phyloP scores from a whole-genome alignment of 2,797 vertebrate genomes.

The Acipenser oxyrinchus region DNA sequence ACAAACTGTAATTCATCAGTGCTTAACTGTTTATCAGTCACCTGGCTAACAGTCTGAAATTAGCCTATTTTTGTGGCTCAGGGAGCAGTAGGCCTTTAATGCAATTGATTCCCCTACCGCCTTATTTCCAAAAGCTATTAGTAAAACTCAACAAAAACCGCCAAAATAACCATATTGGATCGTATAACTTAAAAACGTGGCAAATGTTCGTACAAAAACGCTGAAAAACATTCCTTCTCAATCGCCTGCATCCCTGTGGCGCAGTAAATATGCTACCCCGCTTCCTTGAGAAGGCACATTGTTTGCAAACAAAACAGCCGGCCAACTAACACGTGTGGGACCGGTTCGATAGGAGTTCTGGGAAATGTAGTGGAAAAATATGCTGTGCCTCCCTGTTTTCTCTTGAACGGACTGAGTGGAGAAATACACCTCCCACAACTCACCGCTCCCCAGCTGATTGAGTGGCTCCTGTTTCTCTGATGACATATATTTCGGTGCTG shows the following conservation, averaged over 20 bases:
- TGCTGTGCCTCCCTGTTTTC: rapidly evolving
- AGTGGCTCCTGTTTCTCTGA: conserved; percentile 19
- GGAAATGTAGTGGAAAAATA: conserved; percentile 42
- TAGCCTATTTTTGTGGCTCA: no score
- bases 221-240: background rate
- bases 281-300: conserved; percentile 29
- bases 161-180: no score
- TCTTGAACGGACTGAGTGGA: rapidly evolving
- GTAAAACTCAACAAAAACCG: no score
- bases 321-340: conserved; percentile 52
- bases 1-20: no score
- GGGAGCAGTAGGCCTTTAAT: no score
- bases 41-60: no score
- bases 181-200: no score
- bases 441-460: conserved; percentile 22
- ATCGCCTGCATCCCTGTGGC: background rate
- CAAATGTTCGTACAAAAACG: no score
- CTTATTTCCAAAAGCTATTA: no score
- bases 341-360: conserved; percentile 13
- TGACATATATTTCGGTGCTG: conserved; percentile 44
- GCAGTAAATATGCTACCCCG: background rate
- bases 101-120: no score
- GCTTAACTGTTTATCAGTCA: no score
- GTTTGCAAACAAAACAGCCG: conserved; percentile 71
- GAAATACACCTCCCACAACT: conserved; percentile 49